These are phyloP conservation scores for Steinernema carpocapsae DNA, from an alignment of 2,888 invertebrate species.

Conservation along the genomic window DNA sequence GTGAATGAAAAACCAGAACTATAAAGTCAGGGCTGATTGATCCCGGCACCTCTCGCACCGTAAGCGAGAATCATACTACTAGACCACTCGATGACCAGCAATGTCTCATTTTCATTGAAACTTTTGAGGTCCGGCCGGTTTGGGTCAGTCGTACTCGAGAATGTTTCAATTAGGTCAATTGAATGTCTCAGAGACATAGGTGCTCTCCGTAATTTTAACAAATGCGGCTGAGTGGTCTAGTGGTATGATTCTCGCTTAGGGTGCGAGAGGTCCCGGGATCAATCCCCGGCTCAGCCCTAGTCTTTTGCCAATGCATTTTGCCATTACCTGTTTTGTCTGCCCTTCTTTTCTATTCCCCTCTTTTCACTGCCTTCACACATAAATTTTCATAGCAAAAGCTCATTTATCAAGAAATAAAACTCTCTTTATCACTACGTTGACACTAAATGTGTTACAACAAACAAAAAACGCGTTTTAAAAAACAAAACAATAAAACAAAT, in stretches of 20 bases:
- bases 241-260: conserved; percentile 69
- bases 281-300: neutral
- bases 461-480: neutral
- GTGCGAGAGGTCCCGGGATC: conserved; percentile 68
- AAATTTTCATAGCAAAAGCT: neutral
- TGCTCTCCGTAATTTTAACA: neutral
- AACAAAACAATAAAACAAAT: neutral
- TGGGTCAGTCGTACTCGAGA: no score
- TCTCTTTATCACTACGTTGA: neutral
- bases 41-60: conserved; percentile 68
- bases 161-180: no score
- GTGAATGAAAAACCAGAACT: no score
- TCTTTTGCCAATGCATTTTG: neutral
- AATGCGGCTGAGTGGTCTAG: conserved; percentile 62
- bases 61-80: conserved; percentile 69
- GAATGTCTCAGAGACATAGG: no score
- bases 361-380: no score
- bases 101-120: no score
- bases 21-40: neutral
- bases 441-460: neutral
- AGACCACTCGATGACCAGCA: no score
- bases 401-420: neutral
- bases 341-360: neutral
- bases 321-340: neutral
- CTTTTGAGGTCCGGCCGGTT: no score